A percentile compares a stretch with the other conserved stretches of the same genome.
phyloP scores from a whole-genome alignment of 2,113 vertebrate genomes.

The Coptodon rendalli region DNA sequence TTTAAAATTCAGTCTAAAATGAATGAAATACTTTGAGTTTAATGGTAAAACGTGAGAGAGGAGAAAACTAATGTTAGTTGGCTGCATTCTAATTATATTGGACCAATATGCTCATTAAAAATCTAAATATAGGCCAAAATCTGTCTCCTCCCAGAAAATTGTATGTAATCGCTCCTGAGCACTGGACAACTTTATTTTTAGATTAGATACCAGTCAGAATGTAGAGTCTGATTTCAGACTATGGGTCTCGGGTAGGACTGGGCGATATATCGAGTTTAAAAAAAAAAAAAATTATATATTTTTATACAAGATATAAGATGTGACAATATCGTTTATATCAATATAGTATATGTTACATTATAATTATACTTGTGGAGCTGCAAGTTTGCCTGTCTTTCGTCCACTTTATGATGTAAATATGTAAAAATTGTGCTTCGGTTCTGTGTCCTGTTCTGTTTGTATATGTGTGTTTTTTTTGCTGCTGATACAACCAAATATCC shows the following conservation, averaged over 20 bases:
- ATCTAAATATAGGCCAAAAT: too few species aligned
- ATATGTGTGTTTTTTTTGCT: too few species aligned
- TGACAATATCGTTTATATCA: not conserved
- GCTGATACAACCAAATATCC: too few species aligned
- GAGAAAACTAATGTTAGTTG: not conserved
- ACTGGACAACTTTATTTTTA: not conserved
- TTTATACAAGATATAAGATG: not conserved
- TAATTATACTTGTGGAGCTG: not conserved
- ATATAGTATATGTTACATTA: fast-evolving
- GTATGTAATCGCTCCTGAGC: too few species aligned
- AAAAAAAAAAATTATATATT: not conserved
- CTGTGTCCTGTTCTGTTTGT: too few species aligned
- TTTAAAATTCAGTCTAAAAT: not conserved
- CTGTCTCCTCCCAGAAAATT: too few species aligned
- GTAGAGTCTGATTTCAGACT: not conserved
- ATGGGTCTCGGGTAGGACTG: fast-evolving
- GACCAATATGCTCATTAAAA: not conserved
- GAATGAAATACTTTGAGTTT: not conserved
- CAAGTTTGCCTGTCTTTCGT: not conserved
- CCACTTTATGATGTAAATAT: too few species aligned
- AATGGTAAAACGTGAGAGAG: not conserved
- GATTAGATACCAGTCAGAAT: not conserved
- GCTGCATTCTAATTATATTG: not conserved
- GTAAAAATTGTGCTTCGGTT: too few species aligned
- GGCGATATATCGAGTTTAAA: not conserved